phyloP scores from a whole-genome alignment of 1,140 invertebrate genomes.

The Drosophila sucinea region DNA sequence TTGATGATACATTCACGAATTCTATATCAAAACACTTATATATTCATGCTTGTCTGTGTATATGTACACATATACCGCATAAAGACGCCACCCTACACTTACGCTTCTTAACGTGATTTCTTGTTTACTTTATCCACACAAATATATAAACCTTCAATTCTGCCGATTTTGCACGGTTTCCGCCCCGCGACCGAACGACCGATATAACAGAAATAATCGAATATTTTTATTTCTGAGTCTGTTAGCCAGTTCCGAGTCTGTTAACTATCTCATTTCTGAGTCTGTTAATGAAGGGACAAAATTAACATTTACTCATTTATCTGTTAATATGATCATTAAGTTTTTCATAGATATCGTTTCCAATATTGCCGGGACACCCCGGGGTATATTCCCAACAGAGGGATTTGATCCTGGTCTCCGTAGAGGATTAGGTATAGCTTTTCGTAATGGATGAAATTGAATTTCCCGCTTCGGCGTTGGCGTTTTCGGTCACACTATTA shows the following conservation, averaged over 20 bases:
- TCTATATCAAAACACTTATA: slow-evolving; percentile 5
- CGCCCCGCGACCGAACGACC: neutral
- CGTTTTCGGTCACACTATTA: too few species aligned
- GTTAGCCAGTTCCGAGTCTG: neutral
- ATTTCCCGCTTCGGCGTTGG: too few species aligned
- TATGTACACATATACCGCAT: neutral
- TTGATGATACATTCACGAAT: neutral
- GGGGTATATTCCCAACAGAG: too few species aligned
- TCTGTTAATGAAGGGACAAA: neutral
- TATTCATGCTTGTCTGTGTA: neutral
- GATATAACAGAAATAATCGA: neutral
- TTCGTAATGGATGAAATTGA: too few species aligned
- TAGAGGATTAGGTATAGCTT: too few species aligned
- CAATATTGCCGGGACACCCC: too few species aligned
- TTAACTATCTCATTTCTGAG: neutral
- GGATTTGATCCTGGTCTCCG: too few species aligned
- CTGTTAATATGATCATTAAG: neutral
- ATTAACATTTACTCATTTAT: neutral
- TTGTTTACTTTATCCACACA: slow-evolving; percentile 12
- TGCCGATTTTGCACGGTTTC: neutral
- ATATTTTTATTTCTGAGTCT: neutral
- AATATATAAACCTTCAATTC: slow-evolving; percentile 11
- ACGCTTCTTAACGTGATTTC: slow-evolving; percentile 7
- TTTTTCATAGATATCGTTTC: too few species aligned
- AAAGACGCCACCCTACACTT: neutral